Evolutionary conservation across 2,113 vertebrate species (phyloP).

Genomic region (Channa maculata): DNA sequence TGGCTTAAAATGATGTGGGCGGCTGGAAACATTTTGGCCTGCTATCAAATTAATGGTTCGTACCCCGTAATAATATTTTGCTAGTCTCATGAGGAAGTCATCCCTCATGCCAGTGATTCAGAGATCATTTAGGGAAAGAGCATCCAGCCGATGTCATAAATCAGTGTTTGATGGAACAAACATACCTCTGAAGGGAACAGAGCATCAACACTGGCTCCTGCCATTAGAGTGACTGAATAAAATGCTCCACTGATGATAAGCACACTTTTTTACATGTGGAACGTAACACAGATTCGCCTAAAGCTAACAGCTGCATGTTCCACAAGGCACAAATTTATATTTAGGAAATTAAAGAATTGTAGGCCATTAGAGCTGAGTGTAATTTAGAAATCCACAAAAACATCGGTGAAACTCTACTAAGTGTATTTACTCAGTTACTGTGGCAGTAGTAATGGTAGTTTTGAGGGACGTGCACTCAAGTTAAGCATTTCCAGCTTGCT

Average conservation of each 20-base stretch:
- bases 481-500: no score
- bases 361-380: neutral
- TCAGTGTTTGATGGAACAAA: slow-evolving; percentile 80
- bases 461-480: no score
- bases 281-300: slow-evolving; percentile 13
- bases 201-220: slow-evolving; percentile 28
- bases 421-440: neutral
- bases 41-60: slow-evolving; percentile 77
- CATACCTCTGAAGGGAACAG: slow-evolving; percentile 63
- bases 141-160: slow-evolving; percentile 67
- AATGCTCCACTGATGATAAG: slow-evolving; percentile 69
- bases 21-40: slow-evolving; percentile 74
- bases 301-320: slow-evolving; percentile 28
- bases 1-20: slow-evolving; percentile 63
- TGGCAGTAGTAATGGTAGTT: no score
- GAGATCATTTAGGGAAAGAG: slow-evolving; percentile 67
- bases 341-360: slow-evolving; percentile 9
- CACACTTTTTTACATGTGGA: slow-evolving; percentile 28
- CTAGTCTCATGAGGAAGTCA: slow-evolving; percentile 71
- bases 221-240: slow-evolving; percentile 46
- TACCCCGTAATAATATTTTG: slow-evolving; percentile 75
- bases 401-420: no score
- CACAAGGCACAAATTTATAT: slow-evolving; percentile 7
- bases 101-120: slow-evolving; percentile 75
- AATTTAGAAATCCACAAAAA: neutral